These are phyloP conservation scores for Benthosema pterotum DNA, from an alignment of 2,797 vertebrate genomes.

Conservation along the genomic window DNA sequence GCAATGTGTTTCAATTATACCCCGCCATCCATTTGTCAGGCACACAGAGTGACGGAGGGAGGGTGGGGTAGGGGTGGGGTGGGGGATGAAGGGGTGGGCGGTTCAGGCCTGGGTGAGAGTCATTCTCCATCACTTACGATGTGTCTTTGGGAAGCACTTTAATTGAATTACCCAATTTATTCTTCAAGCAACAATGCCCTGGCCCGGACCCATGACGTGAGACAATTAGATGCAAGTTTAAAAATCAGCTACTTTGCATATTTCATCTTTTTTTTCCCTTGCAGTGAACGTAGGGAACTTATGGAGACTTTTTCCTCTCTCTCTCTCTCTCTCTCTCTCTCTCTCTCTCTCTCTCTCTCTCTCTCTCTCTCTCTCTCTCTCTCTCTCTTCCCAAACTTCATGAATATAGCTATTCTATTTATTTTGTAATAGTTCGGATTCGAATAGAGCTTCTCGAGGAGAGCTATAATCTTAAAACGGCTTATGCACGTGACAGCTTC, in stretches of 20 bases:
- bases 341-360: slow-evolving; percentile 30
- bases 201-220: slow-evolving; percentile 93
- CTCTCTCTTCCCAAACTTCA: not conserved
- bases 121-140: slow-evolving; percentile 98
- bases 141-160: slow-evolving; percentile 97
- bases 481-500: no score
- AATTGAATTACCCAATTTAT: slow-evolving; percentile 99
- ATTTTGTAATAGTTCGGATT: no score
- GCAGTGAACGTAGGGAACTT: slow-evolving; percentile 55
- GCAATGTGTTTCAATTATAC: slow-evolving; percentile 99
- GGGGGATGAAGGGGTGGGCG: slow-evolving; percentile 88
- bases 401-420: no score
- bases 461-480: no score
- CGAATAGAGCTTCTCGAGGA: no score
- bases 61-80: slow-evolving; percentile 84
- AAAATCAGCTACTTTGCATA: slow-evolving; percentile 91
- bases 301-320: slow-evolving; percentile 62
- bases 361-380: slow-evolving; percentile 2
- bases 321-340: slow-evolving; percentile 34
- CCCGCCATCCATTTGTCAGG: slow-evolving; percentile 97
- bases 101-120: slow-evolving; percentile 98
- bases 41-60: slow-evolving; percentile 87
- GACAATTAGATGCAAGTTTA: slow-evolving; percentile 97
- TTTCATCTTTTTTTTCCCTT: slow-evolving; percentile 86
- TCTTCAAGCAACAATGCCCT: slow-evolving; percentile 99